Evolutionary conservation across 2,888 invertebrate genomes (phyloP).

Genomic region (Drosophila trichaetosa): DNA sequence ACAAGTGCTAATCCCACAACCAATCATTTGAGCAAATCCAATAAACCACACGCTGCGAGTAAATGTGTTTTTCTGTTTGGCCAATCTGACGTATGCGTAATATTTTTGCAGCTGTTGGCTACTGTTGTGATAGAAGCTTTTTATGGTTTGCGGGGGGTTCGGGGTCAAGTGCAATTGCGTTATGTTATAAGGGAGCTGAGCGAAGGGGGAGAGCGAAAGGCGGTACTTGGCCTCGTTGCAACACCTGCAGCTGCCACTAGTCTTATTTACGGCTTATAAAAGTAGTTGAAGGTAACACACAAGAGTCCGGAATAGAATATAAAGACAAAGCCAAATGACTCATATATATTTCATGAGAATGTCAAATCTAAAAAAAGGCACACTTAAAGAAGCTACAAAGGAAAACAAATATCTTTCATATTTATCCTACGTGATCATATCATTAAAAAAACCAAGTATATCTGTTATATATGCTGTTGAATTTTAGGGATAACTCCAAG

Average conservation of each 20-base stretch:
- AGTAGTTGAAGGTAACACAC: conserved; percentile 37
- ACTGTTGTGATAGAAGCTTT: conserved; percentile 21
- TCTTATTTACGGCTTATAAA: conserved; percentile 19
- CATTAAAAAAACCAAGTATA: neutral
- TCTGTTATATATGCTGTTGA: neutral
- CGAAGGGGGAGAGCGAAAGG: conserved; percentile 6
- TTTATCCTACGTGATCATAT: neutral
- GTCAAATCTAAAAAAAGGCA: neutral
- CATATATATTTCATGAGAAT: neutral
- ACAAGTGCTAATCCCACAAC: conserved; percentile 18
- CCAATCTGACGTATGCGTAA: conserved; percentile 38
- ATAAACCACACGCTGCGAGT: conserved; percentile 7
- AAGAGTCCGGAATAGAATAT: conserved; percentile 2
- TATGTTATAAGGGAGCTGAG: neutral
- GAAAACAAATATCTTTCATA: neutral
- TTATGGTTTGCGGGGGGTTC: conserved; percentile 23
- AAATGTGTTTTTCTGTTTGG: neutral
- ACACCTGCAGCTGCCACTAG: conserved; percentile 17
- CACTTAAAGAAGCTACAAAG: neutral
- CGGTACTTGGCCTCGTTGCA: conserved; percentile 47
- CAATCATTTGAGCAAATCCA: conserved; percentile 18
- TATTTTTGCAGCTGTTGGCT: neutral
- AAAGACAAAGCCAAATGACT: neutral
- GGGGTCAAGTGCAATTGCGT: conserved; percentile 63
- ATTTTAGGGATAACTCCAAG: neutral